Evolutionary conservation across 2,113 vertebrate species (phyloP), one percentile per base, ranked within the genome.

Genomic region (Poeciliopsis prolifica): DNA sequence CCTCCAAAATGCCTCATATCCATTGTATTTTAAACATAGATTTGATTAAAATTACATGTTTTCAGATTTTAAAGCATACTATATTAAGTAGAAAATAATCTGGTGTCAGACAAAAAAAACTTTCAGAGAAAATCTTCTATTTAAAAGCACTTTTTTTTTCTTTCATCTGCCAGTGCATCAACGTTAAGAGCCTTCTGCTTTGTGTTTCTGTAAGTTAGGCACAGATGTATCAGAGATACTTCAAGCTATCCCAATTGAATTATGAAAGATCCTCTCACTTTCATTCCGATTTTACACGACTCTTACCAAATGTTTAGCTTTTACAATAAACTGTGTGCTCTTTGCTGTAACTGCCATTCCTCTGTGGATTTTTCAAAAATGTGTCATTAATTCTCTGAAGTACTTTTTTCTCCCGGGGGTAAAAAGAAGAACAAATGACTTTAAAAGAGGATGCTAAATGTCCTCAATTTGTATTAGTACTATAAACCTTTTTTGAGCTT

Each of bases 1-100:
- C 58, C 73, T 68, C 67, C 61, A 19, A 29, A 70, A 79, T 35
- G 69, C 65, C 54, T 77, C 71, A 13, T 40, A 30, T 7, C 19
- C 65, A 78, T 62, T 19, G 17, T 19, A 24, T 15, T 54, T 30
- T 29, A 51, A 33, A 5, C 13, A 14, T 4, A 15, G 10, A 13
- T 63, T 63, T 3, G 22, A 63, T 31, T n/a, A 58, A 22, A 58
- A n/a, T 58, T 3, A n/a, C 51, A 58, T 58, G 24, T 58, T 58
- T 58, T 58, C 24, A 58, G 51, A 58, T 24, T 58, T 58, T 58
- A n/a, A 58, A n/a, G 6, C 19, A 22, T 33, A 11, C 29, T 24
- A 6, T 26, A 26, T 14, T 42, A 12, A 12, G 24, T 22, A 65
- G 42, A 26, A 28, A 66, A 28, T 26, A 33, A 35, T 31, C 6